phyloP scores from a whole-genome alignment of 2,888 invertebrate genomes.

The Priapulus caudatus region DNA sequence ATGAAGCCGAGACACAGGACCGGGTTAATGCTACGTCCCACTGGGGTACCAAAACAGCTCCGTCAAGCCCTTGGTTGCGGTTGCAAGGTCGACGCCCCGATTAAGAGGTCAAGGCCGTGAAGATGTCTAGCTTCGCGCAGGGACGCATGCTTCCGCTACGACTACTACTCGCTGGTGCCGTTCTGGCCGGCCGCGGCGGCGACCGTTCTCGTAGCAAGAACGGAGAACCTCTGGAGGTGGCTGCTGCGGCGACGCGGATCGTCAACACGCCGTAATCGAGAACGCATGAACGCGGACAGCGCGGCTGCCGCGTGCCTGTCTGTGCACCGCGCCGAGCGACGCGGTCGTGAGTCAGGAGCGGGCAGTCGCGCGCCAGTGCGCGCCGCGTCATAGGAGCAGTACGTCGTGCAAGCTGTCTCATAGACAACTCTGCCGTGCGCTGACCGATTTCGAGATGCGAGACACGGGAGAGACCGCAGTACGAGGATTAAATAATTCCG shows the following conservation, averaged over 20 bases:
- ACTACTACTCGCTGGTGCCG: constrained; percentile 87
- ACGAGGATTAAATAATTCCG: too few relatives aligned
- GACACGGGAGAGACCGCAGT: constrained; percentile 59
- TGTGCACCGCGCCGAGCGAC: constrained; percentile 15
- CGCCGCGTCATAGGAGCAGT: constrained; percentile 83
- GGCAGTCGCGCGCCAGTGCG: constrained; percentile 64
- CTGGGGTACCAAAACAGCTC: constrained; percentile 98
- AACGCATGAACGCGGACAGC: constrained; percentile 14
- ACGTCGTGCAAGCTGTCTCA: constrained; percentile 89
- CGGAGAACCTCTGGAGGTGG: constrained; percentile 93
- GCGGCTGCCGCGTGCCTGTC: not conserved
- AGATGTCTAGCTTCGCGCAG: constrained; percentile 97
- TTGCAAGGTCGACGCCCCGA: constrained; percentile 68
- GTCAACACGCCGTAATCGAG: constrained; percentile 90
- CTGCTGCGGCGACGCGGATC: constrained; percentile 91
- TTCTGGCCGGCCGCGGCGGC: constrained; percentile 80
- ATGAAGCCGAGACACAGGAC: too few relatives aligned
- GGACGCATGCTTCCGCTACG: constrained; percentile 88
- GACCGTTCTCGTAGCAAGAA: constrained; percentile 77
- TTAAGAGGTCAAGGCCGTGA: constrained; percentile 95
- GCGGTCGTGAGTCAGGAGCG: constrained; percentile 53
- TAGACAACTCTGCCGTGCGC: constrained; percentile 95
- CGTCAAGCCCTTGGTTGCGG: constrained; percentile 93
- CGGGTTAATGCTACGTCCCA: too few relatives aligned
- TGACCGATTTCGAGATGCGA: constrained; percentile 57